Base-by-base conservation (phyloP, 1,140 invertebrate species). In the Drosophila bipectinata region DNA sequence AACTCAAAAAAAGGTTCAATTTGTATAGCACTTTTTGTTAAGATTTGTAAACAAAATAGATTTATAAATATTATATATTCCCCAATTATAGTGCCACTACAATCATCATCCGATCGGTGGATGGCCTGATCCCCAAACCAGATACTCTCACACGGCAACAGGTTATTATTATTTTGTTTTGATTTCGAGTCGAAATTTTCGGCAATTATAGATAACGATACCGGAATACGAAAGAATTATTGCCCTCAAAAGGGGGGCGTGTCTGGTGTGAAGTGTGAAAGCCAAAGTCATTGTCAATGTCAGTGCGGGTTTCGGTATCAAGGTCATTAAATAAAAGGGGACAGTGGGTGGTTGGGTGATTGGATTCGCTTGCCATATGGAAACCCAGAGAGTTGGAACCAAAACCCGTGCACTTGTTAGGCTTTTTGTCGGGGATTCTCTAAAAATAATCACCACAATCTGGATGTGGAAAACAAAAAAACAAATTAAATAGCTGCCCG, bases 281-380 rank as follows among this genome's bases (percentile, higher is more conserved):
- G 14, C 14, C 66, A 68, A 48, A 68, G 66, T 69, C 67, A 71
- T n/a, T 69, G 52, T 49, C 64, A 69, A 69, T 69, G 66, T 69
- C 66, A 14, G 28, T 34, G 26, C 5, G 0, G 26, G 2, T 12
- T 12, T 10, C 9, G 9, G 21, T 21, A 39, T 32, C 51, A 71
- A 69, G 67, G 67, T 69, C 66, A 48, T 18, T 5, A n/a, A 44
- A 41, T 41, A 41, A 6, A 14, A 10, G 21, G 41, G 18, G 26
- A 28, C 26, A 28, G 26, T 24, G 26, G 48, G n/a, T n/a, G 10
- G n/a, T 18, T 28, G 24, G 54, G 41, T n/a, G 21, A 34, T 24
- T 10, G 21, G 39, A 12, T 1, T 10, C 3, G 39, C 37, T 8
- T 34, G 32, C 32, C 34, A 37, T 37, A 37, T 37, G n/a, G 34